Evolutionary conservation across 1,140 invertebrate species (phyloP).

Genomic region (Drosophila pseudoobscura): DNA sequence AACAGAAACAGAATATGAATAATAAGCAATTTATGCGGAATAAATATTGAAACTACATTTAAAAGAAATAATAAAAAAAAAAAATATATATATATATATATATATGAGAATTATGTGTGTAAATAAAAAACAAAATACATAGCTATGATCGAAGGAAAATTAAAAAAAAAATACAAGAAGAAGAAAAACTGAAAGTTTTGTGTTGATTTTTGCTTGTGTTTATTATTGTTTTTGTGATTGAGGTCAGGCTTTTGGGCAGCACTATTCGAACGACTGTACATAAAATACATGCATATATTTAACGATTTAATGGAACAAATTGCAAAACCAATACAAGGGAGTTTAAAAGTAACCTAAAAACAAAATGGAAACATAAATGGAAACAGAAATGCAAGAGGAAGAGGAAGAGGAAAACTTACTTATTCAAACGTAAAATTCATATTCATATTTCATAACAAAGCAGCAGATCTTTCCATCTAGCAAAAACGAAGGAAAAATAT

Average conservation of each 20-base stretch:
- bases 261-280: constrained; percentile 52
- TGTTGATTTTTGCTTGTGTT: constrained; percentile 47
- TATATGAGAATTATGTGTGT: constrained; percentile 53
- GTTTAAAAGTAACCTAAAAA: constrained; percentile 63
- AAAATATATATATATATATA: constrained; percentile 27
- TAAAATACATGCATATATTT: constrained; percentile 26
- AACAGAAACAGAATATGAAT: constrained; percentile 52
- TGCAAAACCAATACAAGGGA: constrained; percentile 80
- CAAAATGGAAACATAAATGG: constrained; percentile 14
- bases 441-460: constrained; percentile 65
- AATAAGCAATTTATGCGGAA: constrained; percentile 65
- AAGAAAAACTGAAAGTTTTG: constrained; percentile 36
- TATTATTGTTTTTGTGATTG: constrained; percentile 17
- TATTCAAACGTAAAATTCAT: constrained; percentile 66
- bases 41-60: constrained; percentile 16
- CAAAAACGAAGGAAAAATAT: constrained; percentile 15
- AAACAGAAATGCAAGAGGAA: constrained; percentile 1
- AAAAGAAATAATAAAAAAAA: constrained; percentile 2
- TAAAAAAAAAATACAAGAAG: constrained; percentile 4
- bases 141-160: constrained; percentile 54
- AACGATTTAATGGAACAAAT: constrained; percentile 78
- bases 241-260: constrained; percentile 4
- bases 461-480: constrained; percentile 52
- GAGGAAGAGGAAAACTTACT: constrained; percentile 43
- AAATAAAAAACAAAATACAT: constrained; percentile 69